A percentile compares a stretch with the other conserved stretches of the same genome.
These are phyloP conservation scores for Gymnorhina tibicen DNA, from an alignment of 2,113 vertebrate species.

Conservation along the genomic window DNA sequence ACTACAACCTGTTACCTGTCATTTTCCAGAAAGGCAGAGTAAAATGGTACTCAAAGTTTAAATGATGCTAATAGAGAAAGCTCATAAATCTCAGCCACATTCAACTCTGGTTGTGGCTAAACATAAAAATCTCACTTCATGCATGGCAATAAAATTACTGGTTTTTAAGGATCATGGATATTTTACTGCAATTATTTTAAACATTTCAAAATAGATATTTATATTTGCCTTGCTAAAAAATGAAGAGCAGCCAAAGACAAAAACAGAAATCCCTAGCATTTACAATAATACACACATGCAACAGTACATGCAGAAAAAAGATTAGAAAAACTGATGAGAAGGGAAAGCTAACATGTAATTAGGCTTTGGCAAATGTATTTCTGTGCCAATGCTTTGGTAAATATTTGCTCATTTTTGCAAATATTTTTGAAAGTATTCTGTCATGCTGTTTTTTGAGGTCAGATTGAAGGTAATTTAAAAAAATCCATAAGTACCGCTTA, in stretches of 20 bases:
- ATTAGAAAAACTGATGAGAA: slow-evolving; percentile 17
- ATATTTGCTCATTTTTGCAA: slow-evolving; percentile 3
- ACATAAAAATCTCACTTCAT: slow-evolving; percentile 2
- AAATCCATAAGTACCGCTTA: background rate
- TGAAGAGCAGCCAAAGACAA: slow-evolving; percentile 16
- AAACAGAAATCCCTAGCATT: background rate
- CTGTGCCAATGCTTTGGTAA: background rate
- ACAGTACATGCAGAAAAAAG: slow-evolving; percentile 50
- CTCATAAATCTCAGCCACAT: background rate
- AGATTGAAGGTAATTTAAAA: background rate
- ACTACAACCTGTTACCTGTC: slow-evolving; percentile 90
- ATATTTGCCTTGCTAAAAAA: slow-evolving; percentile 21
- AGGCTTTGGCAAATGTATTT: slow-evolving; percentile 20
- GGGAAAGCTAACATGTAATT: slow-evolving; percentile 12
- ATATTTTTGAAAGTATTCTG: background rate
- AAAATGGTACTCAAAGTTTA: slow-evolving; percentile 62
- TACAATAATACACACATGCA: slow-evolving; percentile 38
- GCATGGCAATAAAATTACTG: background rate
- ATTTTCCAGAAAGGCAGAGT: slow-evolving; percentile 64
- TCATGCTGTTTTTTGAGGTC: background rate
- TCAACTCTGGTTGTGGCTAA: background rate
- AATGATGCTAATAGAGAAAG: slow-evolving; percentile 14
- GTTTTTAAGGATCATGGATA: background rate
- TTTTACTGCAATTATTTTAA: background rate
- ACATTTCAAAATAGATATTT: background rate